Percentiles rank a stretch among this genome's conserved stretches.
phyloP scores from a whole-genome alignment of 1,140 invertebrate genomes.

The Brachionus rubens region DNA sequence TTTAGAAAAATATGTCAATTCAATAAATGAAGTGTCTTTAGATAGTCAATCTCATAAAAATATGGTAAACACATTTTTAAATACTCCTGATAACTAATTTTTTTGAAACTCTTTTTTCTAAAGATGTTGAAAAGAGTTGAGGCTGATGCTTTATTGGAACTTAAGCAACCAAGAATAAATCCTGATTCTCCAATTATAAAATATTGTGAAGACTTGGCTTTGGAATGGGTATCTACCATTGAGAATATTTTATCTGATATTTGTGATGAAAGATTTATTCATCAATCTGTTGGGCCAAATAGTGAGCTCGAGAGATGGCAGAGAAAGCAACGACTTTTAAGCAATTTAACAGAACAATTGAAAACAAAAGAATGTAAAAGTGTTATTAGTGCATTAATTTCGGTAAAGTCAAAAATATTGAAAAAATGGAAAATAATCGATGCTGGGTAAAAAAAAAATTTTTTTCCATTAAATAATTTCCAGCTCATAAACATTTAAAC shows the following conservation, averaged over 20 bases:
- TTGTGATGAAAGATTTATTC: slow-evolving; percentile 60
- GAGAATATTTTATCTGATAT: slow-evolving; percentile 57
- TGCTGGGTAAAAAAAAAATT: slow-evolving; percentile 52
- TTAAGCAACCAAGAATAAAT: slow-evolving; percentile 57
- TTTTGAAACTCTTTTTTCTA: background rate
- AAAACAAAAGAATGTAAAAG: slow-evolving; percentile 60
- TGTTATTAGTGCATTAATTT: slow-evolving; percentile 59
- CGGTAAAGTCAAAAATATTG: slow-evolving; percentile 57
- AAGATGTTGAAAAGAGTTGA: slow-evolving; percentile 59
- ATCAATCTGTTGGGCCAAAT: slow-evolving; percentile 58
- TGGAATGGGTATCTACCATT: slow-evolving; percentile 60
- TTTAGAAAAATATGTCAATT: slow-evolving; percentile 41
- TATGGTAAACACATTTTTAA: slow-evolving; percentile 27
- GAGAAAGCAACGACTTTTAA: slow-evolving; percentile 55
- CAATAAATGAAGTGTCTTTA: slow-evolving; percentile 6
- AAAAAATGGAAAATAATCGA: slow-evolving; percentile 60
- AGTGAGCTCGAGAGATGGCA: slow-evolving; percentile 59
- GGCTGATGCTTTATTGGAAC: slow-evolving; percentile 56
- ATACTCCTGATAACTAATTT: background rate
- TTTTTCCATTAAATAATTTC: too few relatives aligned
- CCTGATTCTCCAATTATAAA: slow-evolving; percentile 54
- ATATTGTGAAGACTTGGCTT: slow-evolving; percentile 58
- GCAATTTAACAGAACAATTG: slow-evolving; percentile 58
- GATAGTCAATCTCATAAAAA: slow-evolving; percentile 41
- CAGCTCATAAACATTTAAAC: background rate